Conservation (phyloP, 2,797 vertebrate species). For the Gambusia yucatana region DNA sequence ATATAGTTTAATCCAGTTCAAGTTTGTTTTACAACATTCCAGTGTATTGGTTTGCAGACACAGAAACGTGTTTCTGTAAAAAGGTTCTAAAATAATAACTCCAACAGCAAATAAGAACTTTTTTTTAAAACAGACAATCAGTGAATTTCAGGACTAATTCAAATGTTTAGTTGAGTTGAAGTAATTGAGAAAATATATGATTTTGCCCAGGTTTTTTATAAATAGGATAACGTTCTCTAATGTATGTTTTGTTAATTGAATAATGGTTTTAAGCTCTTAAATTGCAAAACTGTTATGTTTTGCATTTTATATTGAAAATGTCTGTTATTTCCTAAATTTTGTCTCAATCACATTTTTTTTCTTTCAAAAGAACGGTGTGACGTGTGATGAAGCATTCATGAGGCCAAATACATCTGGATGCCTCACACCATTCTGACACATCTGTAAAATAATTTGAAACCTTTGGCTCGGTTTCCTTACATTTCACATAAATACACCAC, state of each 20-base stretch:
- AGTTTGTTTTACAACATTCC: neutral
- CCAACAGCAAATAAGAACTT: neutral
- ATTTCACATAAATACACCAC: neutral
- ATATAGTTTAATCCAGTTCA: neutral
- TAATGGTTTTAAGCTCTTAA: neutral
- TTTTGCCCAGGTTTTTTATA: no score
- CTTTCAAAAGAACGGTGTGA: neutral
- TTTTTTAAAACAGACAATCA: neutral
- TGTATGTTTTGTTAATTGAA: neutral
- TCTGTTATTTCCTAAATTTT: neutral
- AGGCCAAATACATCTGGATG: neutral
- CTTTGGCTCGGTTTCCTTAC: neutral
- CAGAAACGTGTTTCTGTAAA: neutral
- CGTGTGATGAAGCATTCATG: neutral
- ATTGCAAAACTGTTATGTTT: neutral
- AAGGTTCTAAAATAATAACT: neutral
- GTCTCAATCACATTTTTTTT: neutral
- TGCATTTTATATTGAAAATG: neutral
- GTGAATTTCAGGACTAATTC: neutral
- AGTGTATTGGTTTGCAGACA: neutral
- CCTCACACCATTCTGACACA: neutral
- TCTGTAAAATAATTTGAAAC: neutral
- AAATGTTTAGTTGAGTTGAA: neutral
- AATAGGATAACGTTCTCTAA: neutral
- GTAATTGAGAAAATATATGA: neutral